Base-by-base conservation (phyloP, 2,113 vertebrate species). In the Spermophilus dauricus region DNA sequence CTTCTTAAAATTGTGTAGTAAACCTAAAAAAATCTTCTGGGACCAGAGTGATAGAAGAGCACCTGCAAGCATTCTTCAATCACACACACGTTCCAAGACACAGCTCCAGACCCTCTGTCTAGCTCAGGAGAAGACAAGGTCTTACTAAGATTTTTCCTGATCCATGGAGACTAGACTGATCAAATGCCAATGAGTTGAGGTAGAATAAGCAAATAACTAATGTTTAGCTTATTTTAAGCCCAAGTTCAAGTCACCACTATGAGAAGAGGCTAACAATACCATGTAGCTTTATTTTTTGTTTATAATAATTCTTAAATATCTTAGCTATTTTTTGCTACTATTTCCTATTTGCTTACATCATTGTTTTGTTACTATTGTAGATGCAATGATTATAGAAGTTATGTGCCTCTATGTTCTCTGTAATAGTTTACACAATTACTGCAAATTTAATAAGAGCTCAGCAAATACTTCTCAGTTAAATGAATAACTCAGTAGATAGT, bases 1-100 rank as follows among this genome's bases (percentile, higher is more conserved):
- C 53, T 89, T 84, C 70, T 95, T 92, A 93, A 88, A 95, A 78
- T 89, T 10, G 24, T 28, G 28, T 12, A 48, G 56, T 48, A 90
- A 96, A 69, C n/a, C 22, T 51, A 61, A 80, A 87, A 37, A 56
- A 81, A 26, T 72, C 82, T 95, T 81, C 73, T 65, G 63, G 22
- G 72, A 78, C 7, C 30, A 96, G 51, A 28, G 18, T 53, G 37
- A 84, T 34, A 11, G 77, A 95, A 45, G 76, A 78, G 67, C 13
- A 32, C 28, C 20, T 45, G 30, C 20, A 17, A 14, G 20, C 4
- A n/a, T 91, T 61, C 70, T 94, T 95, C 37, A 80, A 1, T 80
- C 72, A 72, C 32, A 73, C 18, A 32, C 26, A 61, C 10, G 61
- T 28, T 77, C 82, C n/a, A 53, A 69, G 75, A 34, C 48, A 67